phyloP scores from a whole-genome alignment of 2,888 invertebrate species.

The Conus canariensis region DNA sequence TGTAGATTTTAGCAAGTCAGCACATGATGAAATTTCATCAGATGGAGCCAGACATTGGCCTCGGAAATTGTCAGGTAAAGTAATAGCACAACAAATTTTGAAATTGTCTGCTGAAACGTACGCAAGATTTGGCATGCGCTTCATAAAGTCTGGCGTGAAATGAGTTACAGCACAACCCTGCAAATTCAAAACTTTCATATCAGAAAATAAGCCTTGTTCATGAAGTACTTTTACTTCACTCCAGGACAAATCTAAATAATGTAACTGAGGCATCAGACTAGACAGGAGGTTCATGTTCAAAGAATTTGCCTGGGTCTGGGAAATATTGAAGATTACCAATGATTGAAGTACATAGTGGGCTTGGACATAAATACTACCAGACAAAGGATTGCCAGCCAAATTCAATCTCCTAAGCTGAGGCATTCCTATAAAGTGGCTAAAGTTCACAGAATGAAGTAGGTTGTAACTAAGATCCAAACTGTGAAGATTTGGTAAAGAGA shows the following conservation, averaged over 20 bases:
- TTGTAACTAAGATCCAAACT: not conserved
- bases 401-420: not conserved
- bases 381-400: not conserved
- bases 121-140: not conserved
- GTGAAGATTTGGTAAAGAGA: not conserved
- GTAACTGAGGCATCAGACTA: too few species aligned
- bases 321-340: too few species aligned
- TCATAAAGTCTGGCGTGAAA: not conserved
- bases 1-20: not conserved
- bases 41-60: not conserved
- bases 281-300: not conserved
- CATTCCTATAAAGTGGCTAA: not conserved
- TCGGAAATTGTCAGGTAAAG: not conserved
- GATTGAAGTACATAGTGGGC: too few species aligned
- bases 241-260: not conserved
- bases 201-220: not conserved
- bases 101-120: not conserved
- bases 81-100: not conserved
- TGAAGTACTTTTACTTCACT: not conserved
- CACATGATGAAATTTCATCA: not conserved
- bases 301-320: too few species aligned
- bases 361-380: too few species aligned
- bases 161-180: not conserved
- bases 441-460: not conserved
- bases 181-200: not conserved